These are phyloP conservation scores for Vicugna pacos DNA, from an alignment of 2,113 vertebrate species.

Conservation along the genomic window DNA sequence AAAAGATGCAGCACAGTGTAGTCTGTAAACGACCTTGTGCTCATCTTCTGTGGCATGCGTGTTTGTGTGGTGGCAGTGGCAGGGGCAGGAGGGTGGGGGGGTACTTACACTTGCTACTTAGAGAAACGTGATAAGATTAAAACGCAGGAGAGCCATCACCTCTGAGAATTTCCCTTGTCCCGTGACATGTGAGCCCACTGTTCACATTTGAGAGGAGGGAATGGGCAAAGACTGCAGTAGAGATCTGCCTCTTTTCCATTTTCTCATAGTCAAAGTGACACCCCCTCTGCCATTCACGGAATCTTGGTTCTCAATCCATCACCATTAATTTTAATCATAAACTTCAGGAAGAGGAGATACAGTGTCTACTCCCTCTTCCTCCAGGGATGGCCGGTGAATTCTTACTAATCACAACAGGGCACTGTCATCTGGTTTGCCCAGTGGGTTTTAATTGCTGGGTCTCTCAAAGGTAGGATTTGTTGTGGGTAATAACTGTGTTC, in stretches of 20 bases:
- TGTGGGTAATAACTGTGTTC: neutral
- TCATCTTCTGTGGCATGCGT: neutral
- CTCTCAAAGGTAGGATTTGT: neutral
- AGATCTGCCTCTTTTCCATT: neutral
- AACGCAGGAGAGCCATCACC: neutral
- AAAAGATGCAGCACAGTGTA: neutral
- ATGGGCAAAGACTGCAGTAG: neutral
- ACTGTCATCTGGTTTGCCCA: neutral
- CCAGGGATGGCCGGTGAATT: neutral
- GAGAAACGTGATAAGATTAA: neutral
- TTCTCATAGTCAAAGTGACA: neutral
- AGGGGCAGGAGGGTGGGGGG: neutral
- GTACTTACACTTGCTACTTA: neutral
- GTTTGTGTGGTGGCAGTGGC: too few relatives aligned
- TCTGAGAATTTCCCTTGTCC: neutral
- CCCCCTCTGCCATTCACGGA: neutral
- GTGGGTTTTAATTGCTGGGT: neutral
- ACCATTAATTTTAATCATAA: conserved; percentile 3
- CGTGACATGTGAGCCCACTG: neutral
- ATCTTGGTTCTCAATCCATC: neutral
- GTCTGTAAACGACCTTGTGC: neutral
- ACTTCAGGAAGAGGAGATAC: neutral
- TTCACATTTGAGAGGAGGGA: neutral
- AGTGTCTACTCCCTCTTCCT: neutral
- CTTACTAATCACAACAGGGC: neutral